These are phyloP conservation scores for Myiagra hebetior DNA, from an alignment of 2,113 vertebrate species.

Conservation along the genomic window DNA sequence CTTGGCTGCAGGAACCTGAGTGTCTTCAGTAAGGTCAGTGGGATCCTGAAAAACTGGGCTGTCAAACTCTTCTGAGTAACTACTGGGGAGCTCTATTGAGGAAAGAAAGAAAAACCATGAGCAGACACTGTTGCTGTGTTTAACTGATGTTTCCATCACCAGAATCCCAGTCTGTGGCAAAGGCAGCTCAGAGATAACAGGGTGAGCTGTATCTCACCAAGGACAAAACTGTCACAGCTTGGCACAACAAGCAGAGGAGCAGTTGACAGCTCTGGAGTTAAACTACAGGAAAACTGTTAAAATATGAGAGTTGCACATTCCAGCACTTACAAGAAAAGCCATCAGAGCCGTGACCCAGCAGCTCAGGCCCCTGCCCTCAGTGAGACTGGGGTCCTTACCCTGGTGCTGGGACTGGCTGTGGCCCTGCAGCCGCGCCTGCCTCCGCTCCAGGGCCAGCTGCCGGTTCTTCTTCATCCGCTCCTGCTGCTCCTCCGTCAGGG, in stretches of 20 bases:
- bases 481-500: constrained; percentile 84
- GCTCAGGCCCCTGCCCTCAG: not conserved
- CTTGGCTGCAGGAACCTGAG: not conserved
- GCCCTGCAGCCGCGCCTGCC: constrained; percentile 76
- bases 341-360: not conserved
- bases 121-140: not conserved
- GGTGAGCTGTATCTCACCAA: not conserved
- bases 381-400: not conserved
- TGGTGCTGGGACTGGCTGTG: constrained; percentile 49
- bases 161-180: not conserved
- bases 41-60: not conserved
- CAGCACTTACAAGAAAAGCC: not conserved
- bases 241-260: not conserved
- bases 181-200: not conserved
- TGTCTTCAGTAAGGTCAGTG: not conserved
- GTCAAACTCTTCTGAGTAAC: not conserved
- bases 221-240: not conserved
- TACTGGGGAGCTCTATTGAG: constrained; percentile 9
- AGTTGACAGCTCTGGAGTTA: not conserved
- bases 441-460: constrained; percentile 83
- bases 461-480: constrained; percentile 84
- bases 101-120: not conserved
- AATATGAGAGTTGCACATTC: not conserved
- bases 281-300: not conserved
- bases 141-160: not conserved